These are phyloP conservation scores for Melanaphis sacchari DNA, from an alignment of 1,140 invertebrate genomes.

Conservation along the genomic window DNA sequence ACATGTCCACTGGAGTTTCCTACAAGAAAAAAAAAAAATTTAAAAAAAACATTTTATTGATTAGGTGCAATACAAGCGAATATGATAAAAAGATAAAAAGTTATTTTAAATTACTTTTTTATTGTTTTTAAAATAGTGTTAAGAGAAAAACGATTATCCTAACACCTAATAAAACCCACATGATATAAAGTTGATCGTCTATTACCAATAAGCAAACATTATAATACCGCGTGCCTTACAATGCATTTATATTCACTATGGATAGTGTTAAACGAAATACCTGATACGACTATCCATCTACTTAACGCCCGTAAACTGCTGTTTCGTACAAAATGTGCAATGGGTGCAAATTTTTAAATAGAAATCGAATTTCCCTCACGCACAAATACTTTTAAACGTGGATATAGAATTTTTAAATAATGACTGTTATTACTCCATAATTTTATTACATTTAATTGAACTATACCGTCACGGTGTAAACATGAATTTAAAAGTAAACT, in stretches of 20 bases:
- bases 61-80: neutral
- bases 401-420: neutral
- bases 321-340: neutral
- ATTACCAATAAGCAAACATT: neutral
- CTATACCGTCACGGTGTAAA: neutral
- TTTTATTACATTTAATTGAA: too few relatives aligned
- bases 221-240: neutral
- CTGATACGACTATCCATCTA: neutral
- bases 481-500: neutral
- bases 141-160: neutral
- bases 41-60: neutral
- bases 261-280: neutral
- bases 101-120: neutral
- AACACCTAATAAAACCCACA: neutral
- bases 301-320: neutral
- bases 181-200: neutral
- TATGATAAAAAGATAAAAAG: neutral
- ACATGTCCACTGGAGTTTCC: slow-evolving; percentile 53
- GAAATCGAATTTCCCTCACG: neutral
- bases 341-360: neutral
- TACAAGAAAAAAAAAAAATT: slow-evolving; percentile 4
- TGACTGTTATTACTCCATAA: too few relatives aligned
- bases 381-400: neutral
- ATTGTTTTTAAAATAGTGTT: slow-evolving; percentile 10
- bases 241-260: neutral